A percentile compares a stretch with the other conserved stretches of the same genome.
These are phyloP conservation scores for Eolophus roseicapilla DNA, from an alignment of 2,113 vertebrate species.

Conservation along the genomic window DNA sequence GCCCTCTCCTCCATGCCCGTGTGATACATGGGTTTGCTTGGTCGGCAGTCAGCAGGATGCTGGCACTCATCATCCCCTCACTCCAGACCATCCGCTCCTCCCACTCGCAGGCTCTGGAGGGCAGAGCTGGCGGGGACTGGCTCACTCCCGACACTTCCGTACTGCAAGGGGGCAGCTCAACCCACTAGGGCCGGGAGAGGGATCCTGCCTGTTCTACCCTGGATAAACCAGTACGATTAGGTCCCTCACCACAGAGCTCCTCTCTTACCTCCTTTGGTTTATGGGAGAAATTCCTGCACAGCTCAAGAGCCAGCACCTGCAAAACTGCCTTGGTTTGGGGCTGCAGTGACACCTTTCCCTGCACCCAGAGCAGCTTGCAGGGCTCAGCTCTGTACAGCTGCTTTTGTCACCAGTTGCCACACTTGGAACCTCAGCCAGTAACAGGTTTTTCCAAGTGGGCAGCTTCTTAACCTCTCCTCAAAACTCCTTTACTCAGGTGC, in stretches of 20 bases:
- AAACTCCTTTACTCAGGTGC: background rate
- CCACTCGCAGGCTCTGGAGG: background rate
- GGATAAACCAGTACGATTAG: background rate
- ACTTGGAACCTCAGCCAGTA: background rate
- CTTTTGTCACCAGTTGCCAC: background rate
- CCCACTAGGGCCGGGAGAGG: rapidly evolving
- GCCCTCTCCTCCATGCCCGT: rapidly evolving
- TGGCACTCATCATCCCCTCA: background rate
- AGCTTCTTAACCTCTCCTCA: background rate
- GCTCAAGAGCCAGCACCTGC: rapidly evolving
- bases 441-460: background rate
- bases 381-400: background rate
- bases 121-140: background rate
- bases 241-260: background rate
- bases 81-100: background rate
- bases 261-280: background rate
- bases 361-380: background rate
- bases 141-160: background rate
- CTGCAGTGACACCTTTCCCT: background rate
- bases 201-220: background rate
- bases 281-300: background rate
- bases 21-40: background rate
- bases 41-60: background rate
- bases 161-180: background rate
- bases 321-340: background rate